Evolutionary conservation across 2,113 vertebrate species (phyloP).

Genomic region (Bubo bubo): DNA sequence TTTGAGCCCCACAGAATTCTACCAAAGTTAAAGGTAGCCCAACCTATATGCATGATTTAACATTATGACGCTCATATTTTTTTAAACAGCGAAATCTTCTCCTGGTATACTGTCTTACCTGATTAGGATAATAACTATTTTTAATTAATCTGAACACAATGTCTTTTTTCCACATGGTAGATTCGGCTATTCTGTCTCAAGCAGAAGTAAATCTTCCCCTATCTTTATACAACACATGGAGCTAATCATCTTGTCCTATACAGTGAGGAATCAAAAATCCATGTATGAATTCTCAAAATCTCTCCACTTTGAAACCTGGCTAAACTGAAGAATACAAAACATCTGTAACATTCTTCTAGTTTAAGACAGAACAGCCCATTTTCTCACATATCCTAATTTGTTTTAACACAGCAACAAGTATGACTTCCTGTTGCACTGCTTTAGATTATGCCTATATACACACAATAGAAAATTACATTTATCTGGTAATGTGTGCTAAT

Average conservation of each 20-base stretch:
- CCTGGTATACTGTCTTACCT: background rate
- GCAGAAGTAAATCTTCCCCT: background rate
- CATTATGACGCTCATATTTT: background rate
- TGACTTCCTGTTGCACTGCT: background rate
- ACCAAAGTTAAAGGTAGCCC: background rate
- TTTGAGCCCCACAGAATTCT: background rate
- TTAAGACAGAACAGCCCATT: background rate
- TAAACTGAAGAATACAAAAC: background rate
- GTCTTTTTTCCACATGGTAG: background rate
- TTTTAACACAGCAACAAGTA: background rate
- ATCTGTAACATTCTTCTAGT: background rate
- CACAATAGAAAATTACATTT: background rate
- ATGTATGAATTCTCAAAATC: background rate
- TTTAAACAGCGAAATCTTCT: background rate
- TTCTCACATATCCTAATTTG: background rate
- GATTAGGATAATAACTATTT: background rate
- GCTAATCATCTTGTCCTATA: background rate
- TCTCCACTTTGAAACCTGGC: background rate
- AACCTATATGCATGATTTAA: fast-evolving
- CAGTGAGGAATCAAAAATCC: background rate
- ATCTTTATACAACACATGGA: background rate
- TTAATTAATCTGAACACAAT: background rate
- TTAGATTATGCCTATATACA: background rate
- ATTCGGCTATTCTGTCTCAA: background rate
- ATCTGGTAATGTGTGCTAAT: fast-evolving